These are phyloP conservation scores for Caradrina clavipalpis DNA, from an alignment of 2,888 invertebrate species.

Conservation along the genomic window DNA sequence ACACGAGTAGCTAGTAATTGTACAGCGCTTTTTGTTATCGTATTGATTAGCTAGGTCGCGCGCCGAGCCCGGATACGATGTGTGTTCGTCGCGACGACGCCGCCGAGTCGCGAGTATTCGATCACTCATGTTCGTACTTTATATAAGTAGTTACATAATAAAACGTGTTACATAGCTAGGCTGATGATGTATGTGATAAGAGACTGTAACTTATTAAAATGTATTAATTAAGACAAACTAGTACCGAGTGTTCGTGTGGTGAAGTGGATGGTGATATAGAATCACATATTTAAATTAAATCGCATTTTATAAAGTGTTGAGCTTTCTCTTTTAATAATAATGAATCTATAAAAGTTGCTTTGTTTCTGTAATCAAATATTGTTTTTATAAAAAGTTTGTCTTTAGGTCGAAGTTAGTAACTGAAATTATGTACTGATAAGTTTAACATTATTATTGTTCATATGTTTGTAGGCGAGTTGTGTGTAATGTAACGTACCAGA, in stretches of 20 bases:
- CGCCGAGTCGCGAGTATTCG: constrained; percentile 55
- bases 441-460: constrained; percentile 24
- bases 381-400: constrained; percentile 43
- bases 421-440: constrained; percentile 31
- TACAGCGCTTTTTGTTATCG: constrained; percentile 71
- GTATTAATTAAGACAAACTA: constrained; percentile 22
- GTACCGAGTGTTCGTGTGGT: constrained; percentile 18
- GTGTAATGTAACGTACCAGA: neutral
- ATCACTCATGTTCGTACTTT: constrained; percentile 46
- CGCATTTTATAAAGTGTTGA: constrained; percentile 47
- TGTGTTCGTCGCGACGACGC: constrained; percentile 44
- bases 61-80: constrained; percentile 9
- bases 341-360: constrained; percentile 52
- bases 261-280: constrained; percentile 14
- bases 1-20: constrained; percentile 74
- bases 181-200: constrained; percentile 60
- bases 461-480: neutral
- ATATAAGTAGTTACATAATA: constrained; percentile 63
- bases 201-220: constrained; percentile 57
- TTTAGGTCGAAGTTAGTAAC: constrained; percentile 34
- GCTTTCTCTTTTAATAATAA: constrained; percentile 46
- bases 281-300: constrained; percentile 40
- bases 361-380: constrained; percentile 58
- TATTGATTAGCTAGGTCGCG: constrained; percentile 57
- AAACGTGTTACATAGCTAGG: constrained; percentile 66